phyloP scores from a whole-genome alignment of 2,113 vertebrate species.

The Aythya baeri region DNA sequence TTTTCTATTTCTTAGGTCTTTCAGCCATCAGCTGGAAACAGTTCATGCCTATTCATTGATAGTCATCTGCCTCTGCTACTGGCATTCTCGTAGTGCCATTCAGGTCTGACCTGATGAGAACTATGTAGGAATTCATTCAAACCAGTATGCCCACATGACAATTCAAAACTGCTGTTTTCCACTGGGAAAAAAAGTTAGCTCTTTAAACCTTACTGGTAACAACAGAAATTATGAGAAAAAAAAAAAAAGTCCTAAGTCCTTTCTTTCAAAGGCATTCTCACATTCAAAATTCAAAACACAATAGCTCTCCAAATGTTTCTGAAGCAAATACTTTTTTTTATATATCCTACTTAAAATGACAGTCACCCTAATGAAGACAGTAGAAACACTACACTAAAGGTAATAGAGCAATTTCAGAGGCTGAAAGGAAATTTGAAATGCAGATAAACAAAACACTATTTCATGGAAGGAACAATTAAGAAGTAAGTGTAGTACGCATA shows the following conservation, averaged over 20 bases:
- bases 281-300: neutral
- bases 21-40: neutral
- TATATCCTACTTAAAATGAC: neutral
- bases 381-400: neutral
- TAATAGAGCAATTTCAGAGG: neutral
- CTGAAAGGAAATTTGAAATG: neutral
- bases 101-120: neutral
- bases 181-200: neutral
- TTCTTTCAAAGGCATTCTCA: neutral
- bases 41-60: neutral
- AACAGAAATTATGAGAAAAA: neutral
- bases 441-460: neutral
- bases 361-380: neutral
- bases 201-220: neutral
- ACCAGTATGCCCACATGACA: neutral
- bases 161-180: neutral
- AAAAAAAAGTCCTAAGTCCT: rapidly evolving
- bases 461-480: neutral
- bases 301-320: neutral
- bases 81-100: neutral
- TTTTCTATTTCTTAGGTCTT: neutral
- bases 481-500: neutral
- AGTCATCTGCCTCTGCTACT: neutral
- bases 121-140: neutral
- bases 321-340: neutral